Conservation (phyloP, 92 coral and sea anemone species). For the Zoanthus sociatus region DNA sequence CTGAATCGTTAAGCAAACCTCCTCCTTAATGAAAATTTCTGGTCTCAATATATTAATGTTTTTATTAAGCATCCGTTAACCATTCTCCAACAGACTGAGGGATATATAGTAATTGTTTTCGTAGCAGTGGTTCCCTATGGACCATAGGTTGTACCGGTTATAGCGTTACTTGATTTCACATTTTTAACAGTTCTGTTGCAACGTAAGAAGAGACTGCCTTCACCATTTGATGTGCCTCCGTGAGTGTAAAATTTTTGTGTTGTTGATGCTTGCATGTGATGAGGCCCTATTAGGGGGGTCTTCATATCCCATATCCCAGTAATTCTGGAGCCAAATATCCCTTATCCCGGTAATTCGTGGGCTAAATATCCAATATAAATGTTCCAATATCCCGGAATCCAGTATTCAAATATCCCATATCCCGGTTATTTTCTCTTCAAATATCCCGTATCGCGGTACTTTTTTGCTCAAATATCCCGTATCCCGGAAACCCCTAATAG, state of each 20-base stretch:
- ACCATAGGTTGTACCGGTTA: background rate
- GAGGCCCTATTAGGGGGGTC: too few relatives aligned
- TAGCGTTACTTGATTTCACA: background rate
- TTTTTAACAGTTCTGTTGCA: background rate
- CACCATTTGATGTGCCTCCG: background rate
- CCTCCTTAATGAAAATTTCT: background rate
- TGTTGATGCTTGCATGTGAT: background rate
- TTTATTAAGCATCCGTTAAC: background rate
- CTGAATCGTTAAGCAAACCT: background rate
- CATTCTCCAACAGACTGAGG: slow-evolving; percentile 12
- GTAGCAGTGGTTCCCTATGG: background rate
- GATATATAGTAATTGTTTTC: background rate
- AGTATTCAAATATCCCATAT: too few relatives aligned
- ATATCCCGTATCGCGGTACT: too few relatives aligned
- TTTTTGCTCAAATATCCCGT: too few relatives aligned
- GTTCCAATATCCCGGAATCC: too few relatives aligned
- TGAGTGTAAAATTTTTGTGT: background rate
- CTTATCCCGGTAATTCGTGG: too few relatives aligned
- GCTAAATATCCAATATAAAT: too few relatives aligned
- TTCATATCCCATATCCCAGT: too few relatives aligned
- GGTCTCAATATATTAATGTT: background rate
- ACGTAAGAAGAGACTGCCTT: background rate
- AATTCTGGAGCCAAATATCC: too few relatives aligned
- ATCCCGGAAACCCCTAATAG: too few relatives aligned
- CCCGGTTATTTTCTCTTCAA: too few relatives aligned